A percentile compares a stretch with the other conserved stretches of the same genome.
Conservation (phyloP, 2,797 vertebrate species). For the Bufotes viridis region DNA sequence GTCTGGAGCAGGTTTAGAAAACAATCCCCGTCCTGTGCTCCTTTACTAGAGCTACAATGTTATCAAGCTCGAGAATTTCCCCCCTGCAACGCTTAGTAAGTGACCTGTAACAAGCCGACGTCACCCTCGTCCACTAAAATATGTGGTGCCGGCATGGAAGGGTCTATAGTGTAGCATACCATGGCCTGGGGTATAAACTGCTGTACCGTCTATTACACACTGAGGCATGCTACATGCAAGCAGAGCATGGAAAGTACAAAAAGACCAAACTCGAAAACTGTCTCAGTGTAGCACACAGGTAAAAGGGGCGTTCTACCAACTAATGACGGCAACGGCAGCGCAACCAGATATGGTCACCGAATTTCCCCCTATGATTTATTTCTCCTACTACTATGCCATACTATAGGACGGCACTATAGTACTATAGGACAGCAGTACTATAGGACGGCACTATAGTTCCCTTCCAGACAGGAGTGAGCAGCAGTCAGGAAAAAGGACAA, state of each 20-base stretch:
- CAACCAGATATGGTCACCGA: no score
- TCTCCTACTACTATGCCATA: no score
- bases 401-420: no score
- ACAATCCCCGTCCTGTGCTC: constrained; percentile 21
- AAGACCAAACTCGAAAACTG: no score
- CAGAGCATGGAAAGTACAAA: neutral
- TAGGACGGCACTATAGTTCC: no score
- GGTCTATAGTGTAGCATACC: neutral
- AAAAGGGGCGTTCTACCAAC: no score
- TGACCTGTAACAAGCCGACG: constrained; percentile 1
- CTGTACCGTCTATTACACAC: neutral
- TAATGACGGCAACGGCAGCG: no score
- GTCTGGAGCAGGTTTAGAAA: neutral
- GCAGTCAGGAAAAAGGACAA: no score
- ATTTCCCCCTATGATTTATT: no score
- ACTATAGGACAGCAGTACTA: no score
- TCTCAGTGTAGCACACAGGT: no score
- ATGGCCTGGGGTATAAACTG: neutral
- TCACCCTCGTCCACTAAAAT: constrained; percentile 8
- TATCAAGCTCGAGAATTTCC: constrained; percentile 4
- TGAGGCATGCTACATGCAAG: neutral
- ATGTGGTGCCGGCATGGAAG: neutral
- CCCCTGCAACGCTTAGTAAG: constrained; percentile 18
- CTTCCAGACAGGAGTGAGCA: no score
- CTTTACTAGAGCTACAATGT: constrained; percentile 1